phyloP scores from a whole-genome alignment of 2,113 vertebrate genomes.

The Ptilonorhynchus violaceus region DNA sequence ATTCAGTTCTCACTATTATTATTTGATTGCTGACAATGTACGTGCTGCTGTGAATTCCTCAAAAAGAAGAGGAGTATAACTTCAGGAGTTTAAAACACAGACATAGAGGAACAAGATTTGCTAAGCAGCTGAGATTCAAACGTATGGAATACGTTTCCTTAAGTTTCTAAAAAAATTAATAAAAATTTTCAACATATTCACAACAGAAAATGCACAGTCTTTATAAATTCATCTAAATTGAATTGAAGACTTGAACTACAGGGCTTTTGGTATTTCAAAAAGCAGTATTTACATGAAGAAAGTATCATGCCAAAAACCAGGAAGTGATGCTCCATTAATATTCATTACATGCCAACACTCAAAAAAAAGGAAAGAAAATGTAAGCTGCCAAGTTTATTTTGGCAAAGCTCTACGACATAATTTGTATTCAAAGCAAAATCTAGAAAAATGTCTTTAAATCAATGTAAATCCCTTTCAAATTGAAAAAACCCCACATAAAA shows the following conservation, averaged over 20 bases:
- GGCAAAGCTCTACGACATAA: slow-evolving; percentile 45
- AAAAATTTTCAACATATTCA: background rate
- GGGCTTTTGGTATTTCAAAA: slow-evolving; percentile 14
- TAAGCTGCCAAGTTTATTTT: slow-evolving; percentile 60
- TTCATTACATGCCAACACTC: slow-evolving; percentile 53
- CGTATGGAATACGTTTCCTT: background rate
- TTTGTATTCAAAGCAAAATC: slow-evolving; percentile 61
- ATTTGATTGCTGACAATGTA: background rate
- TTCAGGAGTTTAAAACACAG: background rate
- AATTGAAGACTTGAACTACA: slow-evolving; percentile 7
- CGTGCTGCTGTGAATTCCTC: background rate
- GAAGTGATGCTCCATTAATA: slow-evolving; percentile 58
- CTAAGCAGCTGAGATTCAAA: background rate
- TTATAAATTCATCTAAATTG: background rate
- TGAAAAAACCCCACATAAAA: background rate
- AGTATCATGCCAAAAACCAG: slow-evolving; percentile 43
- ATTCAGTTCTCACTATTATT: background rate
- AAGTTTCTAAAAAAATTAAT: background rate
- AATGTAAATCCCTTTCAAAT: slow-evolving; percentile 53
- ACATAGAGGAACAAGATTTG: background rate
- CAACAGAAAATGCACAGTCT: background rate
- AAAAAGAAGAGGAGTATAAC: background rate
- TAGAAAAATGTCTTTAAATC: slow-evolving; percentile 47
- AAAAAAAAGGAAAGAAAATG: slow-evolving; percentile 41
- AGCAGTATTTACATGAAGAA: slow-evolving; percentile 58